Conservation (phyloP, 2,888 invertebrate genomes). For the Tipula unca region DNA sequence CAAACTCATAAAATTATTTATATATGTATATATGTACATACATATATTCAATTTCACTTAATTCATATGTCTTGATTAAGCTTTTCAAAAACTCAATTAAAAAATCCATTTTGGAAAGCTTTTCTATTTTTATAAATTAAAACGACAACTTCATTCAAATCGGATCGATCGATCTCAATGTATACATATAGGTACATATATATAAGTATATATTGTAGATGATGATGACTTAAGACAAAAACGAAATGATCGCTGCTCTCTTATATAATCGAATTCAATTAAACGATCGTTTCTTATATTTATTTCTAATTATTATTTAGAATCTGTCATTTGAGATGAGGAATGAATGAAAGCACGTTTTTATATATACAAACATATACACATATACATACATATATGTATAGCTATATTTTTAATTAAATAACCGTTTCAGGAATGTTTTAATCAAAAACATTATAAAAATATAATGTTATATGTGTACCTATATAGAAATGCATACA, state of each 20-base stretch:
- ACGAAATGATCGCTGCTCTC: background rate
- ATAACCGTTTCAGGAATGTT: conserved; percentile 16
- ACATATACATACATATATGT: no score
- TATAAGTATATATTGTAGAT: background rate
- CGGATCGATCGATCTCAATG: background rate
- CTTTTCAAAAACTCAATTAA: background rate
- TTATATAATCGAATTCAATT: background rate
- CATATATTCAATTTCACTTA: background rate
- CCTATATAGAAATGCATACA: background rate
- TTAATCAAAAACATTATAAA: conserved; percentile 15
- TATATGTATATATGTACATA: no score
- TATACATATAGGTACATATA: background rate
- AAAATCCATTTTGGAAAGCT: background rate
- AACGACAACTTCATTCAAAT: background rate
- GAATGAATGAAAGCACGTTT: conserved; percentile 18
- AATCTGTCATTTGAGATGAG: conserved; percentile 15
- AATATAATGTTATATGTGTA: background rate
- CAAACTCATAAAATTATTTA: background rate
- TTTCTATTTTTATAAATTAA: background rate
- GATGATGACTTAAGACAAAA: conserved; percentile 1
- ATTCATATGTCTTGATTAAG: background rate
- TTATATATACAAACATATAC: no score
- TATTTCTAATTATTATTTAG: conserved; percentile 14
- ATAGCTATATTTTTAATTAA: conserved; percentile 9
- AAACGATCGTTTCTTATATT: background rate